Conservation (phyloP, 1,140 invertebrate genomes). For the Cotesia typhae region DNA sequence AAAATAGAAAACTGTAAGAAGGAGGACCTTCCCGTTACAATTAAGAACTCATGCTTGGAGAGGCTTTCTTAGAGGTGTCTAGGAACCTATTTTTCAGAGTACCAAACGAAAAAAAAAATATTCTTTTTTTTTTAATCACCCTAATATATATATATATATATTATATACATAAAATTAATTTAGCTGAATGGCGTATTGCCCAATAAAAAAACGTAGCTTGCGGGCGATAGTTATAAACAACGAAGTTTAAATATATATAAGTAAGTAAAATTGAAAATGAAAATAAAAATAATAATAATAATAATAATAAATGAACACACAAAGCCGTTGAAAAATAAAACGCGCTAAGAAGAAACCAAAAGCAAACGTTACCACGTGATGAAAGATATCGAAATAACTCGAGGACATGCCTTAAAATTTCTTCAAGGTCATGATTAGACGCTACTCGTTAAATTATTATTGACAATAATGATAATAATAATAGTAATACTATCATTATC, state of each 20-base stretch:
- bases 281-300: slow-evolving; percentile 13
- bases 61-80: no score
- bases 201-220: slow-evolving; percentile 18
- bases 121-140: no score
- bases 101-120: no score
- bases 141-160: no score
- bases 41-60: no score
- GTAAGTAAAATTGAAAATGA: neutral
- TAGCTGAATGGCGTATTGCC: slow-evolving; percentile 37
- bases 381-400: slow-evolving; percentile 53
- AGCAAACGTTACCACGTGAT: slow-evolving; percentile 19
- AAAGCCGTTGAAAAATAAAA: neutral
- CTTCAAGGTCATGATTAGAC: slow-evolving; percentile 9
- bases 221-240: neutral
- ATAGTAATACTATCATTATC: slow-evolving; percentile 4
- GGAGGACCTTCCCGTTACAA: no score
- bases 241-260: no score
- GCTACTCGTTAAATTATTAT: no score
- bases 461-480: neutral
- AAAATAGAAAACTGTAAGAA: no score
- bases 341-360: neutral
- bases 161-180: neutral
- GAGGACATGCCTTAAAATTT: slow-evolving; percentile 34
- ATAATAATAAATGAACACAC: neutral
- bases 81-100: no score